Evolutionary conservation across 2,797 vertebrate species (phyloP).

Genomic region (Ctenochaetus hawaiiensis): DNA sequence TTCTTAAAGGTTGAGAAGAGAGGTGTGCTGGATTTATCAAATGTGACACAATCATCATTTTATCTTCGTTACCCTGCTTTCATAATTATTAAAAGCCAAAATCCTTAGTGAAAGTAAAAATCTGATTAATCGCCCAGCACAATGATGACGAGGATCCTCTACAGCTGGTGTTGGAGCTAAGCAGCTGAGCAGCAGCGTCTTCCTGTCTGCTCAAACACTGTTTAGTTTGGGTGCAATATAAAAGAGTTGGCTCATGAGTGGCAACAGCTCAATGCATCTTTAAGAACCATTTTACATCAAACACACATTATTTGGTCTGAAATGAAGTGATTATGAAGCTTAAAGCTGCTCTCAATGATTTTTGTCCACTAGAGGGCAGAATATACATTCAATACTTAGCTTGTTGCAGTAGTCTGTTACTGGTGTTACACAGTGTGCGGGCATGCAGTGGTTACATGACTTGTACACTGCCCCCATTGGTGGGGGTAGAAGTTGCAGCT

Average conservation of each 20-base stretch:
- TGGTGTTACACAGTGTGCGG: too few relatives aligned
- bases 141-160: background rate
- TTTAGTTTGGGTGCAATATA: too few relatives aligned
- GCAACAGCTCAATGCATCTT: background rate
- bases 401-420: background rate
- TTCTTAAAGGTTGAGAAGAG: background rate
- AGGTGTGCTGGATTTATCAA: too few relatives aligned
- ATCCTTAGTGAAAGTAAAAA: too few relatives aligned
- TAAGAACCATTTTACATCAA: background rate
- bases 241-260: background rate
- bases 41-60: too few relatives aligned
- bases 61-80: too few relatives aligned
- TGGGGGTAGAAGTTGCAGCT: too few relatives aligned
- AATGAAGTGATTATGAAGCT: background rate
- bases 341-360: background rate
- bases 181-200: background rate
- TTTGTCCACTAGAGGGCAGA: constrained; percentile 13
- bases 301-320: background rate
- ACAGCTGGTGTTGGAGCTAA: fast-evolving
- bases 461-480: too few relatives aligned
- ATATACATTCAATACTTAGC: background rate
- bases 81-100: too few relatives aligned
- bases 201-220: background rate
- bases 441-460: too few relatives aligned
- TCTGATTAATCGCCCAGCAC: too few relatives aligned